phyloP scores from a whole-genome alignment of 2,888 invertebrate species.

The Tachina lurida region DNA sequence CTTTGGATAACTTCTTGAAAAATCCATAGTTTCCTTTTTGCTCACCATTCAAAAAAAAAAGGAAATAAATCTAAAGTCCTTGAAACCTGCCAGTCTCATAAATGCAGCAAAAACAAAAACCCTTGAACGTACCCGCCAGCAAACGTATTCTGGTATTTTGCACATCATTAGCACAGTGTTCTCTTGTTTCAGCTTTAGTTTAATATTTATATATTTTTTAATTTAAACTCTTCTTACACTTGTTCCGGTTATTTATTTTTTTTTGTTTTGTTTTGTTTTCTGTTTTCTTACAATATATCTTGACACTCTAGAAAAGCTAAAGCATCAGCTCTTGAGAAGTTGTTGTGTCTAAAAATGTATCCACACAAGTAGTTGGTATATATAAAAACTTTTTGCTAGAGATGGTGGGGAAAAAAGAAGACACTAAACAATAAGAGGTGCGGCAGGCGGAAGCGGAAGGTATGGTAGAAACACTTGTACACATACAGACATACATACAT shows the following conservation, averaged over 20 bases:
- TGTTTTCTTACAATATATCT: constrained; percentile 11
- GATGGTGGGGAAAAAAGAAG: not conserved
- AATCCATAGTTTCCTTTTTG: not conserved
- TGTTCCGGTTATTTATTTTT: constrained; percentile 2
- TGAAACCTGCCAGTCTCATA: constrained; percentile 44
- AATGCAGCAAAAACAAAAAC: constrained; percentile 36
- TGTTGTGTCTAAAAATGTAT: constrained; percentile 44
- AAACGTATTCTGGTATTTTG: constrained; percentile 75
- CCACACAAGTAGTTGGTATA: constrained; percentile 41
- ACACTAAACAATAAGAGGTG: not conserved
- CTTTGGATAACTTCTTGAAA: constrained; percentile 5
- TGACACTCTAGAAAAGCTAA: constrained; percentile 20
- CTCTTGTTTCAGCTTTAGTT: constrained; percentile 71
- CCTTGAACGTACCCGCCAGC: constrained; percentile 24
- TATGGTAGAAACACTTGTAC: constrained; percentile 55
- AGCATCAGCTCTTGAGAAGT: constrained; percentile 40
- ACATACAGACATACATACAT: constrained; percentile 36
- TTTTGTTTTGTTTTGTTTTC: not conserved
- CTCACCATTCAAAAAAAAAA: not conserved
- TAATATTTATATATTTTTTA: constrained; percentile 23
- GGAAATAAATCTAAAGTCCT: constrained; percentile 45
- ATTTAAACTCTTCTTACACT: constrained; percentile 49
- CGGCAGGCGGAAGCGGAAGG: constrained; percentile 59
- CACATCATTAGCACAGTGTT: constrained; percentile 79
- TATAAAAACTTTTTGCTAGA: not conserved